These are phyloP conservation scores for Heliconius melpomene DNA, from an alignment of 1,140 invertebrate genomes.

Conservation along the genomic window DNA sequence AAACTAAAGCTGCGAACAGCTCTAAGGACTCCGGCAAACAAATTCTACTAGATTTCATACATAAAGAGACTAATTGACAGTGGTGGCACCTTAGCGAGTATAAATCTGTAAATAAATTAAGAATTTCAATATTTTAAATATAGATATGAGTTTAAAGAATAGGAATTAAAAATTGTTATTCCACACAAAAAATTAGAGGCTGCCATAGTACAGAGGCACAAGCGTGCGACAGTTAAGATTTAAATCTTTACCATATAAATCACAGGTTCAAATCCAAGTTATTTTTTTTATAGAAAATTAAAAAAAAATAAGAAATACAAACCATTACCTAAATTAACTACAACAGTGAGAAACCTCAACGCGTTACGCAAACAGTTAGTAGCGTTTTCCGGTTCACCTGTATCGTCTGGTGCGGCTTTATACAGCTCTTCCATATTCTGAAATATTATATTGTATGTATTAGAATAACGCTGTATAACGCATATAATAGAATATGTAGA, in stretches of 20 bases:
- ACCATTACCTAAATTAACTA: slow-evolving; percentile 64
- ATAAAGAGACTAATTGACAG: slow-evolving; percentile 60
- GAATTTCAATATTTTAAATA: background rate
- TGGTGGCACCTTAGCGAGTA: slow-evolving; percentile 68
- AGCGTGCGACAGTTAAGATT: too few relatives aligned
- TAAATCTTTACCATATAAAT: too few relatives aligned
- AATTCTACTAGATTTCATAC: slow-evolving; percentile 63
- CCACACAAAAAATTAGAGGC: too few relatives aligned
- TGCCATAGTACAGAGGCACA: too few relatives aligned
- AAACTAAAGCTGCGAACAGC: slow-evolving; percentile 68
- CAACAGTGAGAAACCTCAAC: slow-evolving; percentile 64
- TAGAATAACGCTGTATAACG: too few relatives aligned
- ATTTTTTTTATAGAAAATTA: too few relatives aligned
- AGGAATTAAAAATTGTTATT: too few relatives aligned
- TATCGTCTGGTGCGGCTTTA: slow-evolving; percentile 46
- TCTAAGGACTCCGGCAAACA: slow-evolving; percentile 67
- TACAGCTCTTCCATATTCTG: slow-evolving; percentile 60
- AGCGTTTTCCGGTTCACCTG: slow-evolving; percentile 53
- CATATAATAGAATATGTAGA: too few relatives aligned
- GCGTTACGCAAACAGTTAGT: slow-evolving; percentile 54
- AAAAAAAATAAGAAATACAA: too few relatives aligned
- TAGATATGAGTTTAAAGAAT: too few relatives aligned
- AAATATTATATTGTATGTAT: slow-evolving; percentile 32
- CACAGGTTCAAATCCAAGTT: too few relatives aligned
- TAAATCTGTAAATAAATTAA: slow-evolving; percentile 60